Evolutionary conservation across 1,140 invertebrate species (phyloP), one percentile per base, ranked within the genome.

Genomic region (Drosophila ambigua): DNA sequence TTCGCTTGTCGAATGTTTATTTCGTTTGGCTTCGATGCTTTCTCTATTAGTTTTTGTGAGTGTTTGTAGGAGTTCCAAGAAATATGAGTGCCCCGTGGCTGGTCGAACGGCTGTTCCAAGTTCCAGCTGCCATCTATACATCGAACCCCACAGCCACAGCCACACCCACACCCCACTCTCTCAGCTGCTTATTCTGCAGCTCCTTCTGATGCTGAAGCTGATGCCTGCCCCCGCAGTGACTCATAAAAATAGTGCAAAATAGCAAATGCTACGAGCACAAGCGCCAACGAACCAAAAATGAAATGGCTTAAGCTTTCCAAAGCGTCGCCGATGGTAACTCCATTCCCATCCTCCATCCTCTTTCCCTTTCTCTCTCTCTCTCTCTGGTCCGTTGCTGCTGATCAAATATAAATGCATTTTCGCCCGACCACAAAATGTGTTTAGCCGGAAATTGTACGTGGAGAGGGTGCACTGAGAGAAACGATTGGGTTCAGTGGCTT

Each of bases 371-470:
- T 8, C 16, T 60, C 23, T 9, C 41, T 54, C 8, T 53, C 16
- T 41, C 20, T 53, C 43, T 41, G 23, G 35, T 49, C 16, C 63
- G 43, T 60, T 61, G 57, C 15, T 73, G 64, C 79, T 77, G 81
- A 66, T 88, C 71, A 87, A 87, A 87, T 87, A 87, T 87, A 87
- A 87, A 87, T 87, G 82, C 82, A 88, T 88, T 85, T 88, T 77
- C 75, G 63, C 74, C 82, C 79, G 67, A 87, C 82, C 82, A 87
- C 82, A 87, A 87, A 87, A 89, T 89, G 85, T 89, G 84, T 84
- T 89, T 74, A 89, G 87, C 84, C 85, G 85, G 85, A 89, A 89
- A 89, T 89, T 89, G 85, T 89, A 89, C 80, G 84, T 89, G 84
- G 67, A 72, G 59, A 69, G 82, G 63, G 52, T 76, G 75, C 78